Conservation (phyloP, 2,113 vertebrate species). For the Perca flavescens region DNA sequence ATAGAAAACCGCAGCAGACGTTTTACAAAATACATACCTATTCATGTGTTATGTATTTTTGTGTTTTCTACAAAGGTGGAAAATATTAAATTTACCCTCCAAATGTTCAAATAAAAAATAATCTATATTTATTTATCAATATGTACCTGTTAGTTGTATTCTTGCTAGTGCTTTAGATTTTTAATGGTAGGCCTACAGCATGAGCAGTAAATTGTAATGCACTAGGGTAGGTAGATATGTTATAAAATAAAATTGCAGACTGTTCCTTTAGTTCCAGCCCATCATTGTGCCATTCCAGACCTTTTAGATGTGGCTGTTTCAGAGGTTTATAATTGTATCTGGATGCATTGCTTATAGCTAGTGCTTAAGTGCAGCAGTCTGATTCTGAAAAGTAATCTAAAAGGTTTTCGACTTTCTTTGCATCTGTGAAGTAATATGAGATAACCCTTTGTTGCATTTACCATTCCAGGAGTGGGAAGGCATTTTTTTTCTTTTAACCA, state of each 20-base stretch:
- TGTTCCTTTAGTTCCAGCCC: neutral
- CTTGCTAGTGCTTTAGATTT: neutral
- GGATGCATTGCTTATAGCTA: conserved; percentile 2
- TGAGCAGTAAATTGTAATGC: neutral
- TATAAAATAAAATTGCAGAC: neutral
- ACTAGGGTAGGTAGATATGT: neutral
- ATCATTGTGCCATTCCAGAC: neutral
- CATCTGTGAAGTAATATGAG: conserved; percentile 24
- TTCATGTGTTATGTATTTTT: neutral
- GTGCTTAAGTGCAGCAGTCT: neutral
- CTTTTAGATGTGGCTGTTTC: neutral
- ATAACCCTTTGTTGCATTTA: conserved; percentile 35
- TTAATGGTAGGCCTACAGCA: neutral
- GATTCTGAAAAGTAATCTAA: conserved; percentile 23
- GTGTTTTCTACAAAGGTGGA: neutral
- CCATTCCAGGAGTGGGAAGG: conserved; percentile 2
- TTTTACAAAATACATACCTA: neutral
- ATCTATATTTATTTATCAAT: neutral
- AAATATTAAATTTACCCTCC: neutral
- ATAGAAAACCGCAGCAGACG: neutral
- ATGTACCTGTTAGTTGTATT: neutral
- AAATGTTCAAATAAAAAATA: neutral
- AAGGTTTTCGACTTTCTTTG: conserved; percentile 33
- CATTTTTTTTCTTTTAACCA: conserved; percentile 20
- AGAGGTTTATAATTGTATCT: neutral